Evolutionary conservation across 64 coral and sea anemone genomes (phyloP), one percentile per base, ranked within the genome.

Genomic region (Orbicella faveolata): DNA sequence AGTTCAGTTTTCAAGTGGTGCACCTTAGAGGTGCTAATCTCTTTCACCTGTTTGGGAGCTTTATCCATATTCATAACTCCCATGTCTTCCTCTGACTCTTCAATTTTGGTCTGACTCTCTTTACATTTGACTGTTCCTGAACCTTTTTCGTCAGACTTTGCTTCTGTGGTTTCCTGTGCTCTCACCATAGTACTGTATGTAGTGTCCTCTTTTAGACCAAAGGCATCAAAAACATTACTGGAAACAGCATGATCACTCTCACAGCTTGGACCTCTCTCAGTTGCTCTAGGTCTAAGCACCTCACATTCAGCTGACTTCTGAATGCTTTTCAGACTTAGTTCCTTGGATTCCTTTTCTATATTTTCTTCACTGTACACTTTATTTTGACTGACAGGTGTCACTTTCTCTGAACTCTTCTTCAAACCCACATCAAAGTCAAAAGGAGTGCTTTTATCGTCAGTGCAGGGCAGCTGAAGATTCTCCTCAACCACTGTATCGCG

Each of bases 1-100:
- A 89, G 37, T 78, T 89, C 87, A 89, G 18, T 79, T 89, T 79
- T 89, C 6, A 89, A 69, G 69, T 89, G 87, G 39, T 23, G 61
- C 34, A 39, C 36, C 75, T 79, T 52, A 23, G 61, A 69, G 35
- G 67, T 54, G 51, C 55, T 59, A 62, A 76, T 75, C 85, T 61
- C 54, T 87, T 59, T 34, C 6, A 6, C 10, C 0, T 6, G 34
- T 26, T 84, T 70, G 1, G 6, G 63, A 20, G 81, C 20, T 67
- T 41, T 66, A 84, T 84, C 16, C 20, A 70, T 4, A 70, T 23
- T 20, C 21, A 19, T 79, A 6, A 48, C 62, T 12, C 70, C 13
- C 33, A 39, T 84, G 17, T 76, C 57, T 88, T 88, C 9, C 30
- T 76, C 54, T 57, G 44, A 55, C 9, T 88, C 87, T 30, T 51